Base-by-base conservation (phyloP, 1,140 invertebrate genomes). In the Hydropsyche tenuis region DNA sequence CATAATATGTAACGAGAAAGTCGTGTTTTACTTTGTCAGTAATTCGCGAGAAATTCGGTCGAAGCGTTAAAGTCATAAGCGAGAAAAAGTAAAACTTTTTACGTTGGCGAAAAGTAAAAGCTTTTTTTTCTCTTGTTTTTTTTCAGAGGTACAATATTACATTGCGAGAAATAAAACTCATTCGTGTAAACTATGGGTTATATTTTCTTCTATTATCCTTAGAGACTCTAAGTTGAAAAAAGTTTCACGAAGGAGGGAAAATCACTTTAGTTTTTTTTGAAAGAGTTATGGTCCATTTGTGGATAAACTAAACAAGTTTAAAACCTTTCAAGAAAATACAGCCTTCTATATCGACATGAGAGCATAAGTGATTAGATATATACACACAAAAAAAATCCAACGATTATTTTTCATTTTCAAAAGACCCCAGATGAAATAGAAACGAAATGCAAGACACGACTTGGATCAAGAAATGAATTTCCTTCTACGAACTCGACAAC, bases 131-230 rank as follows among this genome's bases (percentile, higher is more conserved):
- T 25, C n/a, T n/a, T 60, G 56, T 25, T 60, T 7, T 25, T 60
- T 60, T 27, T 60, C 30, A 4, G 9, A 60, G 23, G 22, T 22
- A 27, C 56, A 60, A 60, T 60, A 60, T 60, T 60, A 60, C 20
- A 23, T 27, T 60, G 56, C 56, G 25, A 60, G 56, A 60, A 60
- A 60, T 60, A 60, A 60, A 60, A 20, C 56, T 60, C 56, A 60
- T 60, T 60, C 56, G 56, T 60, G 56, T 60, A 60, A 60, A 60
- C 56, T 60, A 60, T 60, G 56, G 56, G 56, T 60, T 60, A 60
- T 60, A 25, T 60, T 60, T 60, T 60, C 23, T n/a, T 23, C 22
- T 60, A 60, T 60, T 60, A 60, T 60, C 56, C 56, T 22, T 7
- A 7, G 56, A 60, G 56, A 60, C 56, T 53, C 16, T 7, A 25